Evolutionary conservation across 1,140 invertebrate genomes (phyloP).

Genomic region (Ceratina japonica): DNA sequence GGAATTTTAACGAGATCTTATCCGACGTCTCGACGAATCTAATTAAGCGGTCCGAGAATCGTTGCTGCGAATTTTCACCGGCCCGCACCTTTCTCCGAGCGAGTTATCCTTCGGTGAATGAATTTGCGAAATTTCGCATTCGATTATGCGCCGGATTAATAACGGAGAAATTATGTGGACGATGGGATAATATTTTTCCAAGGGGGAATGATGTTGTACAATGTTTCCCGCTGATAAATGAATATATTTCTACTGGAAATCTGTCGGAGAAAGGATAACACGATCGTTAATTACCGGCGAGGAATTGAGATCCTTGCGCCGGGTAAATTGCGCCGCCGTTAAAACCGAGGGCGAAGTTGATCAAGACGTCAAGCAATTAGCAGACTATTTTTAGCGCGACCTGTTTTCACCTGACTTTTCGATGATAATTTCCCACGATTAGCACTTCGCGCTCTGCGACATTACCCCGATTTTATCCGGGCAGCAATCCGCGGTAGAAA

Average conservation of each 20-base stretch:
- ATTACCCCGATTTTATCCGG: not conserved
- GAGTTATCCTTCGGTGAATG: not conserved
- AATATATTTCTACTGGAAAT: not conserved
- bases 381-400: not conserved
- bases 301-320: not conserved
- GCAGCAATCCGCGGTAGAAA: not conserved
- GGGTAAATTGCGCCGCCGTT: not conserved
- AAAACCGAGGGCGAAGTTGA: not conserved
- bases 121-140: too few relatives aligned
- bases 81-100: too few relatives aligned
- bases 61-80: not conserved
- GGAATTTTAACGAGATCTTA: slow-evolving; percentile 52
- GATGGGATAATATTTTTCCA: too few relatives aligned
- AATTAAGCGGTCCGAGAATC: slow-evolving; percentile 26
- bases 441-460: not conserved
- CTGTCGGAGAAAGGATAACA: not conserved
- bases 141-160: too few relatives aligned
- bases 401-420: not conserved
- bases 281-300: not conserved
- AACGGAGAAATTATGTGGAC: too few relatives aligned
- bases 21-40: slow-evolving; percentile 35
- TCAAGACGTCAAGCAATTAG: not conserved
- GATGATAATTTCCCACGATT: slow-evolving; percentile 16
- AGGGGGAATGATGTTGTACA: too few relatives aligned
- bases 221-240: too few relatives aligned